Evolutionary conservation across 2,797 vertebrate genomes (phyloP).

Genomic region (Borostomias antarcticus): DNA sequence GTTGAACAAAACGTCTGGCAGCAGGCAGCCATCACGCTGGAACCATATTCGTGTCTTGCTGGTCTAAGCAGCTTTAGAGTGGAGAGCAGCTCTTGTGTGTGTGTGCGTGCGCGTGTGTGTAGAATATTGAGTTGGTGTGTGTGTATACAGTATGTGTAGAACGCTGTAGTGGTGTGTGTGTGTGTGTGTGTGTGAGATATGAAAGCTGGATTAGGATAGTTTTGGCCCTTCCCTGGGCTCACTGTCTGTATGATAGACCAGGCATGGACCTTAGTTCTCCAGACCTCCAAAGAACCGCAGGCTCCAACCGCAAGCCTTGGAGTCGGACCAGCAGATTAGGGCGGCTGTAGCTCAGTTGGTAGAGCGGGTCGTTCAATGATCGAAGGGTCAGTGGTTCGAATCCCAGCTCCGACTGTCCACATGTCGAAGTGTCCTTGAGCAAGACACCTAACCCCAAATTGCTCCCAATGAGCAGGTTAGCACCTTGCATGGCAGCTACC

Average conservation of each 20-base stretch:
- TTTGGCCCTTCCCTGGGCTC: slow-evolving; percentile 40
- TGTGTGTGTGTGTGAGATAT: not conserved
- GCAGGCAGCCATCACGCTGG: not conserved
- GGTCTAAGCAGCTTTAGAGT: not conserved
- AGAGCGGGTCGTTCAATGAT: too few species aligned
- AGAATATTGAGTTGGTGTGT: not conserved
- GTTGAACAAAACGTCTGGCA: too few species aligned
- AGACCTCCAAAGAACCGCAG: slow-evolving; percentile 52
- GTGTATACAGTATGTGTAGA: not conserved
- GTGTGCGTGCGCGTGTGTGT: not conserved
- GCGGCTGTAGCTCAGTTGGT: too few species aligned
- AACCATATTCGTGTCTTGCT: not conserved
- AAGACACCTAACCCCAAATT: too few species aligned
- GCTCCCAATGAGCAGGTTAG: too few species aligned
- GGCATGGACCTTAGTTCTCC: slow-evolving; percentile 53
- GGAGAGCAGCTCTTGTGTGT: not conserved
- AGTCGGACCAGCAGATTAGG: slow-evolving; percentile 47
- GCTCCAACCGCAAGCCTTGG: slow-evolving; percentile 50
- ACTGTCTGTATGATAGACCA: slow-evolving; percentile 48
- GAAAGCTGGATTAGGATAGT: slow-evolving; percentile 54
- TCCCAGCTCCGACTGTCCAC: too few species aligned
- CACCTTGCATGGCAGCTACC: too few species aligned
- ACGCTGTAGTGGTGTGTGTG: not conserved
- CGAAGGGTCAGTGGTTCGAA: too few species aligned
- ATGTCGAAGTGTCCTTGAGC: too few species aligned